Conservation (phyloP, 2,888 invertebrate species). For the Archaeoteleia sp. region DNA sequence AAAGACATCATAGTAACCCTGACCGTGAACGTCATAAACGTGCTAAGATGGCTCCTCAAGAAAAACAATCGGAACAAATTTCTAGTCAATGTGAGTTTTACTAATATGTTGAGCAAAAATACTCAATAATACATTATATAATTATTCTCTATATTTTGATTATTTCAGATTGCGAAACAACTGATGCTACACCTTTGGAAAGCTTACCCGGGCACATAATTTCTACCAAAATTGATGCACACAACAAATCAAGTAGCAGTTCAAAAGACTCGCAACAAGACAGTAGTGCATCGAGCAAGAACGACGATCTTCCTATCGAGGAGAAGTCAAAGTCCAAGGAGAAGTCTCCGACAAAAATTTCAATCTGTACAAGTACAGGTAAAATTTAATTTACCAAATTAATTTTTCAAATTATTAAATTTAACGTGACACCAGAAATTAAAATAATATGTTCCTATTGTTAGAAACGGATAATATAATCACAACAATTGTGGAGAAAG, state of each 20-base stretch:
- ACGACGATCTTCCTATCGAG: too few relatives aligned
- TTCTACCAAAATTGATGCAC: slow-evolving; percentile 40
- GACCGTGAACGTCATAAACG: slow-evolving; percentile 68
- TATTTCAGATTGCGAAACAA: slow-evolving; percentile 54
- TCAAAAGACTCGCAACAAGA: slow-evolving; percentile 19
- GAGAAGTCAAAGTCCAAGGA: too few relatives aligned
- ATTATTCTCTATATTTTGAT: neutral
- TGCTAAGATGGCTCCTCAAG: slow-evolving; percentile 56
- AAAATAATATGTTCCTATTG: neutral
- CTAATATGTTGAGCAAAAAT: slow-evolving; percentile 26
- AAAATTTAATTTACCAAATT: neutral
- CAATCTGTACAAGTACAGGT: slow-evolving; percentile 1
- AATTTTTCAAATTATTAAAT: neutral
- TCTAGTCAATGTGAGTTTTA: slow-evolving; percentile 43
- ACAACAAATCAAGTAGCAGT: neutral
- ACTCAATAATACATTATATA: neutral
- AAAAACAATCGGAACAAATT: slow-evolving; percentile 49
- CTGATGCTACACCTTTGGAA: slow-evolving; percentile 68
- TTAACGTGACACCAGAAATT: neutral
- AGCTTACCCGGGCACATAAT: slow-evolving; percentile 64
- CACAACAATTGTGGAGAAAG: slow-evolving; percentile 27
- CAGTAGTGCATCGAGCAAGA: slow-evolving; percentile 5
- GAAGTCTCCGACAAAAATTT: too few relatives aligned
- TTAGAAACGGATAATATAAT: neutral
- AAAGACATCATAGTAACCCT: slow-evolving; percentile 64